These are phyloP conservation scores for Scylla paramamosain DNA, from an alignment of 1,140 invertebrate species.

Conservation along the genomic window DNA sequence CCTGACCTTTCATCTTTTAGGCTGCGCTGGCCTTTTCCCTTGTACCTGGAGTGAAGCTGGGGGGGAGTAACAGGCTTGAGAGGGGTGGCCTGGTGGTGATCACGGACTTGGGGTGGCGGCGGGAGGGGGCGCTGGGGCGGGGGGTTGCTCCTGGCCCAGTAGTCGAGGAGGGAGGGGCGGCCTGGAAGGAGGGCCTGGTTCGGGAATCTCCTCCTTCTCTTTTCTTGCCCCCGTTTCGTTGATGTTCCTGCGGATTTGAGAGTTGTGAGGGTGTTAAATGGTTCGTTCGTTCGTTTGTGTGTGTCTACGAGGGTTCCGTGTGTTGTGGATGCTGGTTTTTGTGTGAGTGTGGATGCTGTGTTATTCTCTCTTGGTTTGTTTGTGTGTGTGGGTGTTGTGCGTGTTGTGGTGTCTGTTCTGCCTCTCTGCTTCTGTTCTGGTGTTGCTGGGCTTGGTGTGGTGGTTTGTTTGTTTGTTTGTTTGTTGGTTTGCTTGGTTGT, in stretches of 20 bases:
- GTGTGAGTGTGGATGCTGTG: no score
- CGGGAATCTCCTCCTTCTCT: constrained; percentile 84
- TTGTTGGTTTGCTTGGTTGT: no score
- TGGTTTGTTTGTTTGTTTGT: no score
- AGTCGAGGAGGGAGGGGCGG: constrained; percentile 91
- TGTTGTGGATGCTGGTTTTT: no score
- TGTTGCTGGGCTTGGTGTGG: no score
- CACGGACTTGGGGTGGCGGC: constrained; percentile 86
- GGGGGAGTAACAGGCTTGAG: constrained; percentile 83
- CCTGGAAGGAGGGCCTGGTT: constrained; percentile 91
- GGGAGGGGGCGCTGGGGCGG: constrained; percentile 89
- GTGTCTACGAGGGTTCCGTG: no score
- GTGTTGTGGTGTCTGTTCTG: no score
- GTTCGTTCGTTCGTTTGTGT: no score
- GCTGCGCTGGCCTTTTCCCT: not conserved
- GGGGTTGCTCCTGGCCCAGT: constrained; percentile 82
- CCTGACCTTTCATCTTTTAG: not conserved
- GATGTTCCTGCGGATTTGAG: constrained; percentile 86
- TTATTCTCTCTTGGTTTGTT: no score
- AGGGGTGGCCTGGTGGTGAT: constrained; percentile 84
- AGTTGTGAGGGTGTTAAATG: no score
- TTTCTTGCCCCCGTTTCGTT: constrained; percentile 75
- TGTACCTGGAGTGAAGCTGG: not conserved
- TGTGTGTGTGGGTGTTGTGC: no score
- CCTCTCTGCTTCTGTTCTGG: no score